Conservation (phyloP, 2,113 vertebrate genomes). For the Hystrix brachyura region DNA sequence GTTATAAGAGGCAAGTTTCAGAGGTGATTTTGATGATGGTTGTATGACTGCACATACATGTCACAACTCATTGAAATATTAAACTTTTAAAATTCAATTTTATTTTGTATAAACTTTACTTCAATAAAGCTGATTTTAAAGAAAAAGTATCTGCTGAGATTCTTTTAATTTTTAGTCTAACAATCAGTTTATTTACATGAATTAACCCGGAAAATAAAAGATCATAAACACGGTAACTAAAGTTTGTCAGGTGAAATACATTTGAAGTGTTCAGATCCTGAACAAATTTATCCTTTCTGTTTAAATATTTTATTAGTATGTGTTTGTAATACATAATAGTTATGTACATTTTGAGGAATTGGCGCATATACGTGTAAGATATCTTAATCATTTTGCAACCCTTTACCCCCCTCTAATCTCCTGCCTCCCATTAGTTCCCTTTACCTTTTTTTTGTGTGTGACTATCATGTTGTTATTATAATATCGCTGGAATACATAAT, state of each 20-base stretch:
- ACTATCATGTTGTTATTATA: not conserved
- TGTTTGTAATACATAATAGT: not conserved
- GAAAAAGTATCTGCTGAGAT: not conserved
- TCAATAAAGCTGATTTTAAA: constrained; percentile 45
- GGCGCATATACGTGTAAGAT: not conserved
- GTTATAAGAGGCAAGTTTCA: not conserved
- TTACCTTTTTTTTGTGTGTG: not conserved
- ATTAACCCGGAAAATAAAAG: constrained; percentile 15
- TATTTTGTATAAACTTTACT: not conserved
- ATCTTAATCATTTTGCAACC: not conserved
- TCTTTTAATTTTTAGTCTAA: constrained; percentile 35
- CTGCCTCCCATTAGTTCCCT: not conserved
- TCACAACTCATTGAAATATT: not conserved
- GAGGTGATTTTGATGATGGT: not conserved
- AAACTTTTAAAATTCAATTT: constrained; percentile 12
- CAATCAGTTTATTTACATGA: constrained; percentile 25
- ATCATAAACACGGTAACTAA: not conserved
- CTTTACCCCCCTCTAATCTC: not conserved
- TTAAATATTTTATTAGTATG: not conserved
- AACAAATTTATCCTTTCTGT: not conserved
- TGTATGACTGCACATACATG: not conserved
- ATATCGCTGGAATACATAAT: constrained; percentile 18
- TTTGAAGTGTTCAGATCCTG: not conserved
- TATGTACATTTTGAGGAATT: not conserved
- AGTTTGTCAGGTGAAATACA: not conserved